Conservation (phyloP, 2,888 invertebrate species). For the Mactromeris polynyma region DNA sequence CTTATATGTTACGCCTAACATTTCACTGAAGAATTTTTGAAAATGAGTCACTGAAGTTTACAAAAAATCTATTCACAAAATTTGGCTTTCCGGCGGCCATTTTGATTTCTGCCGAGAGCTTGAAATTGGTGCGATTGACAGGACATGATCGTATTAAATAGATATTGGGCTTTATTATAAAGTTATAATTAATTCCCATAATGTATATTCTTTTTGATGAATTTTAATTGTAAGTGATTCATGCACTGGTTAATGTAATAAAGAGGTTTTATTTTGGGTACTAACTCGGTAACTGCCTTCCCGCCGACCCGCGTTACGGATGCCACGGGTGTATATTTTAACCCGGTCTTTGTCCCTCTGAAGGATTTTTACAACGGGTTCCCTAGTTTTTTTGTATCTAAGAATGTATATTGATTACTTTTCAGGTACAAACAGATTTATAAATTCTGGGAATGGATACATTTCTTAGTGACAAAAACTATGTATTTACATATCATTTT, state of each 20-base stretch:
- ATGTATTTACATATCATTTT: slow-evolving; percentile 13
- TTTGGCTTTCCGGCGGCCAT: slow-evolving; percentile 61
- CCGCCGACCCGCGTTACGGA: slow-evolving; percentile 24
- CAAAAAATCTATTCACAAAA: slow-evolving; percentile 12
- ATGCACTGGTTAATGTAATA: slow-evolving; percentile 15
- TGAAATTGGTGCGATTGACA: slow-evolving; percentile 71
- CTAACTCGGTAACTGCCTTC: no score
- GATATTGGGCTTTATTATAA: slow-evolving; percentile 17
- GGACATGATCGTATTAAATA: slow-evolving; percentile 58
- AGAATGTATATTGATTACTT: slow-evolving; percentile 44
- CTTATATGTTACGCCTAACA: slow-evolving; percentile 38
- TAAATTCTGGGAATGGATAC: slow-evolving; percentile 41
- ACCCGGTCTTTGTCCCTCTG: slow-evolving; percentile 13
- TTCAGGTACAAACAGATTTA: slow-evolving; percentile 50
- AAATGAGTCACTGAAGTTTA: slow-evolving; percentile 1
- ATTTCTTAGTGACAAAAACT: slow-evolving; percentile 11
- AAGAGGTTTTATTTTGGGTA: background rate
- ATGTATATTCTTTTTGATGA: background rate
- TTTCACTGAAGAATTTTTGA: slow-evolving; percentile 17
- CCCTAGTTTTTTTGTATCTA: slow-evolving; percentile 26
- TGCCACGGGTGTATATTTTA: background rate
- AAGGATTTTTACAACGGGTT: background rate
- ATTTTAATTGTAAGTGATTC: slow-evolving; percentile 13
- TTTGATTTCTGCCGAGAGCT: slow-evolving; percentile 66
- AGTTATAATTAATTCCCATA: background rate